A percentile compares a stretch with the other conserved stretches of the same genome.
These are phyloP conservation scores for Thamnophis elegans DNA, from an alignment of 2,797 vertebrate species.

Conservation along the genomic window DNA sequence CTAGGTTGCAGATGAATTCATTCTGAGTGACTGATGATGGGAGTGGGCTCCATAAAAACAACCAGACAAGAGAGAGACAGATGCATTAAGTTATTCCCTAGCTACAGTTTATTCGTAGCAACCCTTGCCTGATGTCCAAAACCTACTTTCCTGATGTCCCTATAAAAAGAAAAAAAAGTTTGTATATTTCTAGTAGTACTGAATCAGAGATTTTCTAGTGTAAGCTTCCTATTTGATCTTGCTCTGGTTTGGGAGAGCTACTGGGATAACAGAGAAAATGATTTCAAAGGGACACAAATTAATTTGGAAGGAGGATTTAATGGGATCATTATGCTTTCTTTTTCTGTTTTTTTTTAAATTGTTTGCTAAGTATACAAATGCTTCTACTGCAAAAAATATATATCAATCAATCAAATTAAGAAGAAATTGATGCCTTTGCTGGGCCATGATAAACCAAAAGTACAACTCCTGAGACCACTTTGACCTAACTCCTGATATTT, in stretches of 20 bases:
- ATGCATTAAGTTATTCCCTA: slow-evolving; percentile 80
- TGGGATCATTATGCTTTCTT: not conserved
- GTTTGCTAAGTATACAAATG: not conserved
- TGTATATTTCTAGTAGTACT: slow-evolving; percentile 38
- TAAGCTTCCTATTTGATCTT: not conserved
- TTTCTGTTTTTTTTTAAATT: not conserved
- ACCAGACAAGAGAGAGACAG: slow-evolving; percentile 57
- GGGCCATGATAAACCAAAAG: not conserved
- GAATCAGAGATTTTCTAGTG: not conserved
- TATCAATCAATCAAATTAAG: not conserved
- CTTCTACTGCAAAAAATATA: not conserved
- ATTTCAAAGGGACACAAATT: not conserved
- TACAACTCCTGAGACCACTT: not conserved
- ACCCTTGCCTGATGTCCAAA: slow-evolving; percentile 27
- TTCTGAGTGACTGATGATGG: slow-evolving; percentile 89
- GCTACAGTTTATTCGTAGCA: slow-evolving; percentile 76
- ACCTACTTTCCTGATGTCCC: slow-evolving; percentile 31
- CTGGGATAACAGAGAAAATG: too few species aligned
- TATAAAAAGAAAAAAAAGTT: slow-evolving; percentile 6
- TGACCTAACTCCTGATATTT: not conserved
- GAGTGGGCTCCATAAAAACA: slow-evolving; percentile 83
- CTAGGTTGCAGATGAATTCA: slow-evolving; percentile 93
- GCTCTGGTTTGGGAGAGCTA: not conserved
- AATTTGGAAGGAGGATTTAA: not conserved
- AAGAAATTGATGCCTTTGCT: not conserved